Evolutionary conservation across 2,888 invertebrate species (phyloP).

Genomic region (Chalcosyrphus nemorum): DNA sequence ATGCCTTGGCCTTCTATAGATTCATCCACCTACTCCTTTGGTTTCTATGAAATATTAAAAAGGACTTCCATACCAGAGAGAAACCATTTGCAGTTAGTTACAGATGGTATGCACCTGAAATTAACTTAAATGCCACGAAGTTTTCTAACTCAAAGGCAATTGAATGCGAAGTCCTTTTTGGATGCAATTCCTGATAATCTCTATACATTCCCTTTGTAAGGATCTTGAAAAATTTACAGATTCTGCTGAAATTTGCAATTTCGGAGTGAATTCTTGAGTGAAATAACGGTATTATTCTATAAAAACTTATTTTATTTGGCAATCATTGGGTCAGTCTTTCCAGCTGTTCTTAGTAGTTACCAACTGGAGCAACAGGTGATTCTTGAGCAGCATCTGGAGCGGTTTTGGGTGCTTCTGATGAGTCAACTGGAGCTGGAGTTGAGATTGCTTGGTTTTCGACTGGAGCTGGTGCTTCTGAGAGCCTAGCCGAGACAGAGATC

Average conservation of each 20-base stretch:
- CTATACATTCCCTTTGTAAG: too few species aligned
- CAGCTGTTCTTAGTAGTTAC: slow-evolving; percentile 27
- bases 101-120: not conserved
- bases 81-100: slow-evolving; percentile 32
- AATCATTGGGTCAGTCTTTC: slow-evolving; percentile 61
- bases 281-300: not conserved
- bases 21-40: not conserved
- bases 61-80: not conserved
- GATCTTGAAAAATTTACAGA: too few species aligned
- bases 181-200: too few species aligned
- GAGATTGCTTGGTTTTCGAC: slow-evolving; percentile 3
- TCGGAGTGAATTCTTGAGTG: not conserved
- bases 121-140: not conserved
- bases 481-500: slow-evolving; percentile 37
- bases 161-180: too few species aligned
- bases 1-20: not conserved
- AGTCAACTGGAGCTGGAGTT: slow-evolving; percentile 54
- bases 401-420: slow-evolving; percentile 3
- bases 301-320: slow-evolving; percentile 45
- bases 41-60: not conserved
- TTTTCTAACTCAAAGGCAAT: not conserved
- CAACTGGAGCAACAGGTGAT: slow-evolving; percentile 55
- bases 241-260: not conserved
- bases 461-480: slow-evolving; percentile 16
- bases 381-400: slow-evolving; percentile 12